Evolutionary conservation across 2,797 vertebrate species (phyloP), one percentile per base, ranked within the genome.

Genomic region (Rhinophrynus dorsalis): DNA sequence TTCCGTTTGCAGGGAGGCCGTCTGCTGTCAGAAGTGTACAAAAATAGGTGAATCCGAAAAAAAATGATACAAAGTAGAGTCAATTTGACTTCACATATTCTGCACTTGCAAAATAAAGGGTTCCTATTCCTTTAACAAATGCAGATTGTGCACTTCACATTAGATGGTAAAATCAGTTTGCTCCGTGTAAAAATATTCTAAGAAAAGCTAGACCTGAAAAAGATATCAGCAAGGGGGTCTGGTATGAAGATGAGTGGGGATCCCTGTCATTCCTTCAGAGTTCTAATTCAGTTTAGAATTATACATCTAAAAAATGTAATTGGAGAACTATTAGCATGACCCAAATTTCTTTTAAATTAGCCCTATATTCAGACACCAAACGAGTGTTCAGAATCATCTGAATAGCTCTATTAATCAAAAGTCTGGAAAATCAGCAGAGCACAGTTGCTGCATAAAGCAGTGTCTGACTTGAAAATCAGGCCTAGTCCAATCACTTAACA

Each of bases 371-470:
- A 55, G n/a, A 50, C 10, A 17, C 17, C 21, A 18, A 20, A 38
- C 50, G 45, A 51, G 11, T 58, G 10, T 48, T 48, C 17, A 51
- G 5, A 30, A 30, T 24, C 48, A 48, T 48, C 66, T 40, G 55
- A 37, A 58, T 17, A 32, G 66, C 66, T 58, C 33, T 59, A 59
- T 27, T 50, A 68, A 68, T 59, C 66, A 68, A 38, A 40, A 68
- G 15, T 59, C 40, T 24, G 35, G 42, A 68, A 50, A 13, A 24
- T 45, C 33, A 59, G 30, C 44, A 50, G 44, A 12, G 13, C 26
- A 50, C 55, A 40, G 42, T 23, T 24, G 23, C 32, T 40, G 18
- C 24, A 26, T 24, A 27, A n/a, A n/a, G n/a, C n/a, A n/a, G n/a
- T n/a, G n/a, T n/a, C n/a, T n/a, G n/a, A n/a, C n/a, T n/a, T n/a